Evolutionary conservation across 2,113 vertebrate species (phyloP).

Genomic region (Lichenostomus cassidix): DNA sequence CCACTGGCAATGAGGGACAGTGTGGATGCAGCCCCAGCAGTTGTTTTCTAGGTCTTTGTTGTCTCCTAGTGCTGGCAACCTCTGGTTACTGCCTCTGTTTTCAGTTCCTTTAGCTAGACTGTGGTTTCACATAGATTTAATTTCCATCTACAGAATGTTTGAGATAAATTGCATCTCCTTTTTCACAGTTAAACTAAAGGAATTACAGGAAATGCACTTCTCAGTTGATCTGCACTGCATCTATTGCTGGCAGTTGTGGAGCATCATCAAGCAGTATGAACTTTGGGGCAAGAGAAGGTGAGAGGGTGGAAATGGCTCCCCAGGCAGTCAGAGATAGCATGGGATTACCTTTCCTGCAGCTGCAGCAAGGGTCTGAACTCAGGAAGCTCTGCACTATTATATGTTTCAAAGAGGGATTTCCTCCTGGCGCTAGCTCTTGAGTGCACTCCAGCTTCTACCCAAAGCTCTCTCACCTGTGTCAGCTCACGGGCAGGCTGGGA

Average conservation of each 20-base stretch:
- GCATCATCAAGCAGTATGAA: neutral
- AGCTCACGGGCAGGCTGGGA: neutral
- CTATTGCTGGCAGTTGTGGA: neutral
- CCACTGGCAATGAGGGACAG: neutral
- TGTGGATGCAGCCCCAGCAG: neutral
- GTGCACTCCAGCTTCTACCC: fast-evolving
- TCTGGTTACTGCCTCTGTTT: neutral
- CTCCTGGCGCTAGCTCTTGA: neutral
- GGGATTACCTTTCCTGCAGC: neutral
- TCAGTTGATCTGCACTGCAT: neutral
- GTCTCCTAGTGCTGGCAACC: neutral
- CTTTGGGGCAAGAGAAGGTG: neutral
- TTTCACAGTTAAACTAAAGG: neutral
- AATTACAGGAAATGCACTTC: neutral
- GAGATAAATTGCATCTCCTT: neutral
- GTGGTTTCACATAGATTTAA: neutral
- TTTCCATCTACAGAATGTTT: conserved; percentile 10
- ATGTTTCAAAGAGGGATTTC: neutral
- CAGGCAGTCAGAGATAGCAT: neutral
- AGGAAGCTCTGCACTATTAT: neutral
- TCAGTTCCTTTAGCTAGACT: neutral
- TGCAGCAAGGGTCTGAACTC: neutral
- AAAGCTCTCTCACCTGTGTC: neutral
- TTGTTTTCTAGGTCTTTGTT: neutral
- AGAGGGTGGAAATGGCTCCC: neutral